A percentile compares a stretch with the other conserved stretches of the same genome.
Conservation (phyloP, 2,888 invertebrate genomes). For the Kuschelorhynchus macadamiae region DNA sequence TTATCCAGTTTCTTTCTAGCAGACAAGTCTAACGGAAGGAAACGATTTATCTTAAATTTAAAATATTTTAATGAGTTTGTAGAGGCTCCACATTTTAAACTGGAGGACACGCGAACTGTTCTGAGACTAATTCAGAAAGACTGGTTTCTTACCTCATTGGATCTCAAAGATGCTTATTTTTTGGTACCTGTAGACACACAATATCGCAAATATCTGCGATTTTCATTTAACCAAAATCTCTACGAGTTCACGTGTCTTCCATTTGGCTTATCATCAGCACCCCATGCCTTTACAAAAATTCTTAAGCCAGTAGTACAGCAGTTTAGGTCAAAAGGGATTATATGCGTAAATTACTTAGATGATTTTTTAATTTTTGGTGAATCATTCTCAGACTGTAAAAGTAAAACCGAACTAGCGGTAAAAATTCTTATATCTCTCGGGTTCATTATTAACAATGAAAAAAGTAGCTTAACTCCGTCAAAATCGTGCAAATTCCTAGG, state of each 20-base stretch:
- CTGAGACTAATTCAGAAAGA: neutral
- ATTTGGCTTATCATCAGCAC: conserved; percentile 12
- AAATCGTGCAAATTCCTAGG: conserved; percentile 1
- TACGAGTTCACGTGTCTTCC: conserved; percentile 22
- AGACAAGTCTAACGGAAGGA: conserved; percentile 4
- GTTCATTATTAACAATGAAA: neutral
- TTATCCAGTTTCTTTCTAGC: conserved; percentile 10
- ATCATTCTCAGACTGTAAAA: conserved; percentile 4
- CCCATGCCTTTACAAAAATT: conserved; percentile 9
- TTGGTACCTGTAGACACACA: conserved; percentile 46
- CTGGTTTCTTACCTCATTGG: neutral
- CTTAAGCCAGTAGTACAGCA: neutral
- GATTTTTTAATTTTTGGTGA: conserved; percentile 14
- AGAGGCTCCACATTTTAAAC: conserved; percentile 11
- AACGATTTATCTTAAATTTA: conserved; percentile 15
- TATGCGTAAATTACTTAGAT: conserved; percentile 6
- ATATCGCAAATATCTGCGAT: conserved; percentile 14
- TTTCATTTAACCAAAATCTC: neutral
- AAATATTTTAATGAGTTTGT: conserved; percentile 13
- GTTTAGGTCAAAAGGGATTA: conserved; percentile 1
- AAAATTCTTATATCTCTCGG: conserved; percentile 1
- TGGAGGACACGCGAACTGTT: neutral
- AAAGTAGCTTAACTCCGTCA: conserved; percentile 4
- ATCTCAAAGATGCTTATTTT: conserved; percentile 28
- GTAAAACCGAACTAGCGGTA: neutral